Conservation (phyloP, 2,113 vertebrate species). For the Ptychochromis oligacanthus region DNA sequence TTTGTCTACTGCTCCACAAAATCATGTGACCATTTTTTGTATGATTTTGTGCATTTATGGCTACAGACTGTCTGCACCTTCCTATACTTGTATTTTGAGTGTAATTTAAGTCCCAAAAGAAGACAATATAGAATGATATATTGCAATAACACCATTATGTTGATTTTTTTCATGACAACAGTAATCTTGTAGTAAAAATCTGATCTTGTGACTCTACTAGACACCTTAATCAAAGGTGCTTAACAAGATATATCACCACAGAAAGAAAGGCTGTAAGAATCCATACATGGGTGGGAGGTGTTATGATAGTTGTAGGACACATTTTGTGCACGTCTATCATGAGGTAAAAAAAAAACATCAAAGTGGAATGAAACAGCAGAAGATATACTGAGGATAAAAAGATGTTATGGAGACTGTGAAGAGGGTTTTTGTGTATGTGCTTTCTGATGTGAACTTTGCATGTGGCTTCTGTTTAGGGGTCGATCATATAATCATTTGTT, state of each 20-base stretch:
- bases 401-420: background rate
- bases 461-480: background rate
- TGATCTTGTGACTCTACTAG: background rate
- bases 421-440: background rate
- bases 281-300: background rate
- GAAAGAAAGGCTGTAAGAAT: too few relatives aligned
- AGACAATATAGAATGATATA: background rate
- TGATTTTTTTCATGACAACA: background rate
- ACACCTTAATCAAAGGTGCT: background rate
- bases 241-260: background rate
- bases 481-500: slow-evolving; percentile 22
- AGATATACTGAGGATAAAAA: background rate
- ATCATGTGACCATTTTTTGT: background rate
- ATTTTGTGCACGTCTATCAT: slow-evolving; percentile 11
- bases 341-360: slow-evolving; percentile 28
- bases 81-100: background rate
- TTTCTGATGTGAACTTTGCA: background rate
- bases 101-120: background rate
- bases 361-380: slow-evolving; percentile 5
- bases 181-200: background rate
- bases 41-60: too few relatives aligned
- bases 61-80: background rate
- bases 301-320: background rate
- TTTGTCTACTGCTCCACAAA: background rate
- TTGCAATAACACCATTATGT: background rate